A percentile compares a stretch with the other conserved stretches of the same genome.
phyloP scores from a whole-genome alignment of 2,113 vertebrate species.

The Elanoides forficatus region DNA sequence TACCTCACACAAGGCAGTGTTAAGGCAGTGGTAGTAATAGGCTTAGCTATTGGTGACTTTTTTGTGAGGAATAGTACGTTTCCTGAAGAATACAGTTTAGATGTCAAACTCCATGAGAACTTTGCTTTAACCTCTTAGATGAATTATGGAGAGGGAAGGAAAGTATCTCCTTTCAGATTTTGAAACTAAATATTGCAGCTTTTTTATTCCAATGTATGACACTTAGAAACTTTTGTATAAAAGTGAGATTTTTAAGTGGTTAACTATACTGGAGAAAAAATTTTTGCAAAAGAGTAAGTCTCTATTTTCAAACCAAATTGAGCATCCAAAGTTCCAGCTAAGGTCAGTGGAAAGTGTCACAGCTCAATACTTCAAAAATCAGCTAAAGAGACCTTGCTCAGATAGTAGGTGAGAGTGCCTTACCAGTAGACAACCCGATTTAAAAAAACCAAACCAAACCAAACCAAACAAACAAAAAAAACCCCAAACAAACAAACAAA shows the following conservation, averaged over 20 bases:
- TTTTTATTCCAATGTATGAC: not conserved
- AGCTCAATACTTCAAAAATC: not conserved
- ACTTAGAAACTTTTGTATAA: not conserved
- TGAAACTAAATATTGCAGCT: not conserved
- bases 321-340: not conserved
- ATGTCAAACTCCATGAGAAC: not conserved
- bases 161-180: not conserved
- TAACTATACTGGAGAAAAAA: not conserved
- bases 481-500: not conserved
- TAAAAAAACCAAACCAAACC: not conserved
- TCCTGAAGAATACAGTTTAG: not conserved
- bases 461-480: too few species aligned
- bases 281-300: not conserved
- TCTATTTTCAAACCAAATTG: not conserved
- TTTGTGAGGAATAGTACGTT: not conserved
- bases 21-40: not conserved
- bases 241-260: not conserved
- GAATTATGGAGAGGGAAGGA: not conserved
- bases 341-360: not conserved
- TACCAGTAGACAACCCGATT: not conserved
- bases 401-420: not conserved
- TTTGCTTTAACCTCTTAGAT: not conserved
- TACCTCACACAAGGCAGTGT: not conserved
- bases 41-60: not conserved
- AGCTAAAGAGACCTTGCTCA: not conserved